Conservation (phyloP, 2,888 invertebrate genomes). For the Stenchaetothrips biformis region DNA sequence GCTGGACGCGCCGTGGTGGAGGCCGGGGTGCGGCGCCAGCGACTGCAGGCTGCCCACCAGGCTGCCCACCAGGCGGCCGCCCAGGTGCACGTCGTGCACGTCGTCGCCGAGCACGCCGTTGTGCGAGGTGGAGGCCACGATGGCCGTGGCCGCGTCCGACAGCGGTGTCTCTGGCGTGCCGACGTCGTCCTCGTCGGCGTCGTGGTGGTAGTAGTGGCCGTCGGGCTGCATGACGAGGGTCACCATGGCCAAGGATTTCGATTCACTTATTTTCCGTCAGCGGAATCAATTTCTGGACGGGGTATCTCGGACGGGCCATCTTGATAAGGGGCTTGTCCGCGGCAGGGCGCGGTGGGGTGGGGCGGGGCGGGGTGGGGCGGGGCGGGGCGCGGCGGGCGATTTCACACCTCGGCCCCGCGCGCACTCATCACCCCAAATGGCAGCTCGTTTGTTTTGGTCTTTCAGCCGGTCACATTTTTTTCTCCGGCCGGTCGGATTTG, state of each 20-base stretch:
- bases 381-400: neutral
- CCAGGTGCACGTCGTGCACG: slow-evolving; percentile 8
- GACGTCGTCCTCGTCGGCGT: neutral
- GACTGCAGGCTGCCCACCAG: slow-evolving; percentile 20
- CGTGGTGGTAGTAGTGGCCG: slow-evolving; percentile 10
- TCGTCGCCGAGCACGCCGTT: slow-evolving; percentile 7
- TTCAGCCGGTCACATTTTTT: neutral
- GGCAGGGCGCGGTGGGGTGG: neutral
- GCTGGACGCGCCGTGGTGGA: neutral
- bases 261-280: neutral
- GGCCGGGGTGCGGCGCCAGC: neutral
- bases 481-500: neutral
- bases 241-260: neutral
- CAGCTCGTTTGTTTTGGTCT: neutral
- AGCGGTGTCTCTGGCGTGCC: slow-evolving; percentile 17
- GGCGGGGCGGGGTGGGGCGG: neutral
- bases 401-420: neutral
- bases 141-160: slow-evolving; percentile 10
- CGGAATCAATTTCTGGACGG: neutral
- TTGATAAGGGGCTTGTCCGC: neutral
- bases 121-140: neutral
- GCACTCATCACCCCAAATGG: neutral
- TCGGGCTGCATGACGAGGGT: neutral
- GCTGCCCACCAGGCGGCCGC: slow-evolving; percentile 10
- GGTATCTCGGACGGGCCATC: neutral